Base-by-base conservation (phyloP, 2,888 invertebrate genomes). In the Cheilosia pagana region DNA sequence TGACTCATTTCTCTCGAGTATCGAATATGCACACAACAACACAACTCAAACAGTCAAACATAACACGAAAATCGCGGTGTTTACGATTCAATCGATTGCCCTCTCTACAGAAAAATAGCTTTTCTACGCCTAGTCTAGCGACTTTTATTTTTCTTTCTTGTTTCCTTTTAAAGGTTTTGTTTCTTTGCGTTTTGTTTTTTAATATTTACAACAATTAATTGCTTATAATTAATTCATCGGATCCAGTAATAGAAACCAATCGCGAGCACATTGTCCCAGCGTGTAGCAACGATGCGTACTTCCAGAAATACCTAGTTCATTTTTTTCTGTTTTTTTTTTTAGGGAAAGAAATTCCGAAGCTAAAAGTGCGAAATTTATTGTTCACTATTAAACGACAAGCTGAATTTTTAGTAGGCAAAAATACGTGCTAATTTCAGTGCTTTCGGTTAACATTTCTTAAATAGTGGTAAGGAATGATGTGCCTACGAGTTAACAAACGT, bases 71-170 rank as follows among this genome's bases (percentile, higher is more conserved):
- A 77, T 77, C 77, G 77, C 77, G 68, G 77, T 77, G 77, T 77
- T 77, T 77, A 77, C 77, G 68, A 77, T 70, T 77, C 68, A 77
- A 77, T 77, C 55, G 77, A 53, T 62, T 67, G 60, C 59, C 67
- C 65, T 75, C 77, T 77, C 68, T 35, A 35, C 12, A 63, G 43
- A 76, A 75, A 77, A 62, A n/a, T 60, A 35, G 19, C 39, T 77
- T 68, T 78, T 65, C 62, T 71, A 71, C 78, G 63, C 78, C 55
- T 53, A 68, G 68, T 52, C 0, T 59, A 48, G 19, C 16, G 41
- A 14, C 60, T 68, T 43, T 53, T 77, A 52, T 63, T 78, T 19
- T 65, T 25, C 19, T 6, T 59, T 31, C 50, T 45, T 31, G 7
- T 50, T 41, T 12, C 8, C 3, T 77, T 48, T 78, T 48, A 7